phyloP scores from a whole-genome alignment of 1,140 invertebrate species.

The Drosophila seguyi region DNA sequence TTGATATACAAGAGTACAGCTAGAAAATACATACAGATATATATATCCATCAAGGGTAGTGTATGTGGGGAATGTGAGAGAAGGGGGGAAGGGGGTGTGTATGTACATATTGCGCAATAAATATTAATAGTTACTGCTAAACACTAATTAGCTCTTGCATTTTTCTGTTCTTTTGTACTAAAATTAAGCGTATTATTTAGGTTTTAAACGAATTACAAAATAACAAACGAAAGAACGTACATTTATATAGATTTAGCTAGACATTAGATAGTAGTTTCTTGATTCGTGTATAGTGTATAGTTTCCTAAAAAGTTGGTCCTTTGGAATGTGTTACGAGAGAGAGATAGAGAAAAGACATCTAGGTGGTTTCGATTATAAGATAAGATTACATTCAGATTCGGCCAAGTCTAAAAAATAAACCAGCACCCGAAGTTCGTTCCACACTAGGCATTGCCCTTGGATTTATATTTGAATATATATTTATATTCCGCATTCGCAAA shows the following conservation, averaged over 20 bases:
- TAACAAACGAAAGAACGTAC: conserved; percentile 33
- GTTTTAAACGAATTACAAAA: conserved; percentile 27
- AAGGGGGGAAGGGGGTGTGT: conserved; percentile 7
- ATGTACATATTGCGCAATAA: conserved; percentile 54
- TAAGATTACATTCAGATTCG: conserved; percentile 23
- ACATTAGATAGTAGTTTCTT: conserved; percentile 19
- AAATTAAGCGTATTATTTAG: conserved; percentile 77
- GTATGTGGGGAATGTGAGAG: conserved; percentile 30
- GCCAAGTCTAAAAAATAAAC: conserved; percentile 15
- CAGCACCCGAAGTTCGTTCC: conserved; percentile 23
- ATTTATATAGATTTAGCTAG: conserved; percentile 28
- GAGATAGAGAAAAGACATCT: conserved; percentile 55
- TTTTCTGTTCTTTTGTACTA: conserved; percentile 68
- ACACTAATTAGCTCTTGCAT: conserved; percentile 62
- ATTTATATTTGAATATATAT: not conserved
- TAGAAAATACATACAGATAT: conserved; percentile 40
- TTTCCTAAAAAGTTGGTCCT: conserved; percentile 63
- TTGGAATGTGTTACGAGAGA: conserved; percentile 74
- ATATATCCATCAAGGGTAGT: conserved; percentile 33
- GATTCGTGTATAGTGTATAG: conserved; percentile 3
- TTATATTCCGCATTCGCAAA: conserved; percentile 31
- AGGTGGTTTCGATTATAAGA: conserved; percentile 47
- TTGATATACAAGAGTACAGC: conserved; percentile 55
- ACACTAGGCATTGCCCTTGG: conserved; percentile 42
- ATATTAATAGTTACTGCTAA: conserved; percentile 46